Percentiles rank a stretch among this genome's conserved stretches.
phyloP scores from a whole-genome alignment of 2,888 invertebrate genomes.

The Plagodis pulveraria region DNA sequence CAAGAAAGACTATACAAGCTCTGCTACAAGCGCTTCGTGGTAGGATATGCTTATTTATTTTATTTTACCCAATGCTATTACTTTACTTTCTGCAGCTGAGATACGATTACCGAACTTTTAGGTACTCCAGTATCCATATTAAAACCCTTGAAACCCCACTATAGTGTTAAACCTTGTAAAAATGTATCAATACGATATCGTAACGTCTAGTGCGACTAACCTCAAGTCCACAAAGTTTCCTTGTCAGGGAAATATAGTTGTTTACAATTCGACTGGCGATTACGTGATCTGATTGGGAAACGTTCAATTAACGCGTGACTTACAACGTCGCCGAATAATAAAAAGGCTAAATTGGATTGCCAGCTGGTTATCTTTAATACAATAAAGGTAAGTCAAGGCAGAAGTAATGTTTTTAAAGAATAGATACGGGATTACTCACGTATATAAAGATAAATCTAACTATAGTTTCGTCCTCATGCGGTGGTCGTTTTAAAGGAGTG shows the following conservation, averaged over 20 bases:
- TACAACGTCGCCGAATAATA: slow-evolving; percentile 27
- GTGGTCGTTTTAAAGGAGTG: no score
- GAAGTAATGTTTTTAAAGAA: background rate
- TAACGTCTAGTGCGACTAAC: slow-evolving; percentile 26
- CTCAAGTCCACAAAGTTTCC: slow-evolving; percentile 51
- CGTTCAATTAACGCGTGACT: slow-evolving; percentile 59
- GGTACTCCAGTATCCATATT: no score
- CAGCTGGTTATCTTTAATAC: slow-evolving; percentile 7
- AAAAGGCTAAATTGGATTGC: slow-evolving; percentile 25
- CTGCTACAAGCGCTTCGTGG: no score
- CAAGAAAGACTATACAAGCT: no score
- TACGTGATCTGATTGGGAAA: slow-evolving; percentile 63
- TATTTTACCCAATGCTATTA: no score
- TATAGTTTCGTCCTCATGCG: no score
- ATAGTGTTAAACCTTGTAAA: background rate
- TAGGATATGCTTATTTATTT: no score
- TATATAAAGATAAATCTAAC: no score
- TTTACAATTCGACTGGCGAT: slow-evolving; percentile 52
- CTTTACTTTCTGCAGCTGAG: no score
- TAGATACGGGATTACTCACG: no score
- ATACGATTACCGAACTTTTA: no score
- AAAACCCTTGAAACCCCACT: no score
- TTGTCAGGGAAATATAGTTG: slow-evolving; percentile 62
- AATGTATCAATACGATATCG: slow-evolving; percentile 12
- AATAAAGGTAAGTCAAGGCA: slow-evolving; percentile 8